Percentiles rank a stretch among this genome's conserved stretches.
phyloP scores from a whole-genome alignment of 2,113 vertebrate species.

The Xiphias gladius region DNA sequence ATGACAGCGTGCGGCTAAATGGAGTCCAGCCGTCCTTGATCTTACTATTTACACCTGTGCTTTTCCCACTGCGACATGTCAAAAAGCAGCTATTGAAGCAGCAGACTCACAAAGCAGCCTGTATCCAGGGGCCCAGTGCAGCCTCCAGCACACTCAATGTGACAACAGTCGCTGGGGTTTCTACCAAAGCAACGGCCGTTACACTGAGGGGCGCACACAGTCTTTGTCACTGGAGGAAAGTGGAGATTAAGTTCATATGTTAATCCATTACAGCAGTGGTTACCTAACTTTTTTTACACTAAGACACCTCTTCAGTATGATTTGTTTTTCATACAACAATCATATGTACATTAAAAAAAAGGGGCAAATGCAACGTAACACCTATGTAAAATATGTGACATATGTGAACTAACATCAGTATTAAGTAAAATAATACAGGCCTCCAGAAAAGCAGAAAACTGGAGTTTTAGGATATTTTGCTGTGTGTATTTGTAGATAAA shows the following conservation, averaged over 20 bases:
- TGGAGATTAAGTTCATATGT: background rate
- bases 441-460: background rate
- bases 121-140: constrained; percentile 90
- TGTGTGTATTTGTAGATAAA: background rate
- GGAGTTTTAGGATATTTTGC: background rate
- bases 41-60: background rate
- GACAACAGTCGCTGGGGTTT: constrained; percentile 92
- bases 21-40: background rate
- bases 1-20: background rate
- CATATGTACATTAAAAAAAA: too few species aligned
- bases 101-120: constrained; percentile 91
- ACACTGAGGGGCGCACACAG: constrained; percentile 93
- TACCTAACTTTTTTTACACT: too few species aligned
- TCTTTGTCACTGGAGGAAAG: constrained; percentile 90
- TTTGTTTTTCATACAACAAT: too few species aligned
- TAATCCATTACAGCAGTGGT: background rate
- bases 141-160: constrained; percentile 93
- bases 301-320: too few species aligned
- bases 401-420: background rate
- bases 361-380: too few species aligned
- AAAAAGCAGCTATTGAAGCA: background rate
- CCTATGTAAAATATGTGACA: background rate
- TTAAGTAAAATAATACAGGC: background rate
- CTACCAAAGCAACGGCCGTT: constrained; percentile 93
- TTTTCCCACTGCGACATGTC: background rate